Conservation (phyloP, 2,797 vertebrate genomes). For the Buphagus erythrorhynchus region DNA sequence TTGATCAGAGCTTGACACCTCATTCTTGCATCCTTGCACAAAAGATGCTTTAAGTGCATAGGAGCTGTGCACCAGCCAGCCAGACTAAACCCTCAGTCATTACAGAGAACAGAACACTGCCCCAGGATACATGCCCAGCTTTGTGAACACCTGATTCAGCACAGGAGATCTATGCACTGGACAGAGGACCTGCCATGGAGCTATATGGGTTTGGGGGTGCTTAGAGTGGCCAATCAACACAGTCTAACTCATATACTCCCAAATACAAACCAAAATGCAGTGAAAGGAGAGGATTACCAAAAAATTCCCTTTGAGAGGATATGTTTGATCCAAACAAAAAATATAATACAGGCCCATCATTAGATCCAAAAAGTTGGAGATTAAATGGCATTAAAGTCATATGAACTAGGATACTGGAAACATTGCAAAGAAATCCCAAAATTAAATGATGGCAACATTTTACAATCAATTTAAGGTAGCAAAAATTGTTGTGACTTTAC, state of each 20-base stretch:
- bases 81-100: neutral
- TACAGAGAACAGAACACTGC: rapidly evolving
- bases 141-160: rapidly evolving
- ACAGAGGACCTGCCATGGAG: neutral
- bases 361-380: neutral
- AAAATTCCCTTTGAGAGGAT: neutral
- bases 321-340: neutral
- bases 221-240: neutral
- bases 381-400: neutral
- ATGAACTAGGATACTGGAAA: neutral
- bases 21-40: neutral
- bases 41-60: neutral
- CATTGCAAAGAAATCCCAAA: neutral
- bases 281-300: neutral
- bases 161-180: too few relatives aligned
- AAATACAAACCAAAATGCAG: neutral
- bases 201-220: neutral
- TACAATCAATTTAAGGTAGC: neutral
- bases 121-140: rapidly evolving
- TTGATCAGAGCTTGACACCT: neutral
- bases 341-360: neutral
- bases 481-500: neutral
- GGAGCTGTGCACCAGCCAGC: neutral
- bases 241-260: neutral
- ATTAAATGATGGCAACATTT: neutral